These are phyloP conservation scores for Bruchidius siliquastri DNA, from an alignment of 2,888 invertebrate genomes.

Conservation along the genomic window DNA sequence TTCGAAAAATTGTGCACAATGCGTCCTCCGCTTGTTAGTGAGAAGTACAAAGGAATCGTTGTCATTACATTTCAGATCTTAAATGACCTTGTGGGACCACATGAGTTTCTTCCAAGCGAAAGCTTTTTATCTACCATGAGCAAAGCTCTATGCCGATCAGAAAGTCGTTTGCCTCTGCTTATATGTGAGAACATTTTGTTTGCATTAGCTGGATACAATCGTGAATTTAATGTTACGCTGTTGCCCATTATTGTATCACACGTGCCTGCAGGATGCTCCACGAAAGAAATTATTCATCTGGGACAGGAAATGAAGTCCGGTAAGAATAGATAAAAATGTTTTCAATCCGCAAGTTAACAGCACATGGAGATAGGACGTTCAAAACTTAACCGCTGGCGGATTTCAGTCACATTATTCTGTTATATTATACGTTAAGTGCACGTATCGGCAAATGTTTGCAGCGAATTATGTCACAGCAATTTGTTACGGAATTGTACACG, in stretches of 20 bases:
- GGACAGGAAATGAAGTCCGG: conserved; percentile 58
- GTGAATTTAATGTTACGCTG: conserved; percentile 36
- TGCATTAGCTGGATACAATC: conserved; percentile 39
- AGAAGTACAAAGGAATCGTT: conserved; percentile 10
- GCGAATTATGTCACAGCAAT: no score
- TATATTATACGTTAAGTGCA: no score
- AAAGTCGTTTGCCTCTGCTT: not conserved
- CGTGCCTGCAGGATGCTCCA: conserved; percentile 48
- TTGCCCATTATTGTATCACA: conserved; percentile 28
- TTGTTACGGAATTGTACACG: no score
- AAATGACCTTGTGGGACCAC: conserved; percentile 43
- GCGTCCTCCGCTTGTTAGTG: no score
- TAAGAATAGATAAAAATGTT: no score
- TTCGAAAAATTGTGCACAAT: no score
- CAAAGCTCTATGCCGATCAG: not conserved
- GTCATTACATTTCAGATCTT: conserved; percentile 12
- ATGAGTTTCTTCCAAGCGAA: conserved; percentile 63
- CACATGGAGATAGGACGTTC: no score
- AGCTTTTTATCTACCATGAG: conserved; percentile 40
- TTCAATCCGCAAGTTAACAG: no score
- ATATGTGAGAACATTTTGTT: conserved; percentile 40
- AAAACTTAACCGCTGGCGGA: no score
- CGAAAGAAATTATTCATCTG: conserved; percentile 68
- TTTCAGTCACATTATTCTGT: no score
- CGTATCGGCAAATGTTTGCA: no score